Percentiles rank a stretch among this genome's conserved stretches.
phyloP scores from a whole-genome alignment of 2,888 invertebrate genomes.

The Ametastegia equiseti region DNA sequence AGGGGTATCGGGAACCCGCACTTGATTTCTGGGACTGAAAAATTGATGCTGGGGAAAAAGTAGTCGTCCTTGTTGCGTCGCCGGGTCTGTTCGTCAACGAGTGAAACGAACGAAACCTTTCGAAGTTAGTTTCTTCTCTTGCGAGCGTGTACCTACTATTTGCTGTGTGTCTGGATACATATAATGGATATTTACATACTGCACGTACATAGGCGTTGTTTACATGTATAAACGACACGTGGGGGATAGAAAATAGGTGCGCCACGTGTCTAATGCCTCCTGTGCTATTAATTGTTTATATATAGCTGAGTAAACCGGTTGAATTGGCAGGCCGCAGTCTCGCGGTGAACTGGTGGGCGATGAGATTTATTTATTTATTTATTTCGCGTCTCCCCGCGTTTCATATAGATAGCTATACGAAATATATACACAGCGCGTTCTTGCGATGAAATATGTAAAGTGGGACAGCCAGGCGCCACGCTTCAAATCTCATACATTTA shows the following conservation, averaged over 20 bases:
- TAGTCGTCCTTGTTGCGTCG: constrained; percentile 35
- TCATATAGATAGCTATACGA: constrained; percentile 28
- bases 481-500: background rate
- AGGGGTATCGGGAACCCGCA: background rate
- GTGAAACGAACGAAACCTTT: constrained; percentile 18
- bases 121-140: constrained; percentile 22
- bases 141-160: too few species aligned
- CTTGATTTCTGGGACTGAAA: background rate
- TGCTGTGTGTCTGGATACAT: background rate
- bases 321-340: constrained; percentile 47
- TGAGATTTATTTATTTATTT: constrained; percentile 49
- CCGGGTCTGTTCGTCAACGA: background rate
- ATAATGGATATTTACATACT: background rate
- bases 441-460: constrained; percentile 28
- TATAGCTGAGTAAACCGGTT: constrained; percentile 45
- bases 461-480: constrained; percentile 26
- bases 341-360: constrained; percentile 42
- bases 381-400: constrained; percentile 40
- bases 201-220: background rate
- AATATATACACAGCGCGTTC: background rate
- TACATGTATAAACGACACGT: constrained; percentile 22
- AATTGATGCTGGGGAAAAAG: constrained; percentile 19
- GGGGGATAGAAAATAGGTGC: constrained; percentile 45
- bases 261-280: constrained; percentile 46
- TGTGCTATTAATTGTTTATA: constrained; percentile 46